Percentiles rank a stretch among this genome's conserved stretches.
Conservation (phyloP, 2,888 invertebrate species). For the Dorcus parallelipipedus region DNA sequence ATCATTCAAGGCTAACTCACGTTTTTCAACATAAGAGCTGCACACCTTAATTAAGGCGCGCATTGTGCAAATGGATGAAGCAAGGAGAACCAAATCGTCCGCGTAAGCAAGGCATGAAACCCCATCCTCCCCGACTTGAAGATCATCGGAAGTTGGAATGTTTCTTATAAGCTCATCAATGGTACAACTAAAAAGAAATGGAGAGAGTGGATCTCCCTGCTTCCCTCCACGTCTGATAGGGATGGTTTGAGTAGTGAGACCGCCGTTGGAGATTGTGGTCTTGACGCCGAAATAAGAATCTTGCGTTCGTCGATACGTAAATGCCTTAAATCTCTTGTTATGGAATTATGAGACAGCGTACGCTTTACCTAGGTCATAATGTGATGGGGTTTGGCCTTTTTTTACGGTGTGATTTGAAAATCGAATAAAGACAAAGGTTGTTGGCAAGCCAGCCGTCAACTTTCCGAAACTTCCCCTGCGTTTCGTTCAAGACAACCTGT, state of each 20-base stretch:
- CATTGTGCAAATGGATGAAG: constrained; percentile 1
- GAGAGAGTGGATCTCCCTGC: constrained; percentile 41
- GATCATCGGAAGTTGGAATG: background rate
- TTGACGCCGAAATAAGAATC: constrained; percentile 29
- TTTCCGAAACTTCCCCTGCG: constrained; percentile 34
- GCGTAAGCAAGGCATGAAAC: constrained; percentile 18
- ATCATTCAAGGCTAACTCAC: no score
- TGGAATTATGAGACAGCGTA: constrained; percentile 20
- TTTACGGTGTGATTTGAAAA: constrained; percentile 30
- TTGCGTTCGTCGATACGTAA: constrained; percentile 34
- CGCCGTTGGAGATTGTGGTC: constrained; percentile 27
- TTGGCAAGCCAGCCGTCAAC: constrained; percentile 43
- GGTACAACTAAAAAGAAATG: constrained; percentile 29
- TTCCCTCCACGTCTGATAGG: constrained; percentile 38
- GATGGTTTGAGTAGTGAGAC: no score
- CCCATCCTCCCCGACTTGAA: background rate
- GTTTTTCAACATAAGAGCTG: no score
- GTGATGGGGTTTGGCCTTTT: constrained; percentile 33
- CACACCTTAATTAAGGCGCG: background rate
- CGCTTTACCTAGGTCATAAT: no score
- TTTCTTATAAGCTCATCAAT: constrained; percentile 28
- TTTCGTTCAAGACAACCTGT: no score
- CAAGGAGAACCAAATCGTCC: constrained; percentile 20
- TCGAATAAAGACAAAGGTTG: constrained; percentile 31
- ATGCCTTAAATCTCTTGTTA: constrained; percentile 11